Conservation (phyloP, 2,797 vertebrate genomes). For the Etheostoma perlongum region DNA sequence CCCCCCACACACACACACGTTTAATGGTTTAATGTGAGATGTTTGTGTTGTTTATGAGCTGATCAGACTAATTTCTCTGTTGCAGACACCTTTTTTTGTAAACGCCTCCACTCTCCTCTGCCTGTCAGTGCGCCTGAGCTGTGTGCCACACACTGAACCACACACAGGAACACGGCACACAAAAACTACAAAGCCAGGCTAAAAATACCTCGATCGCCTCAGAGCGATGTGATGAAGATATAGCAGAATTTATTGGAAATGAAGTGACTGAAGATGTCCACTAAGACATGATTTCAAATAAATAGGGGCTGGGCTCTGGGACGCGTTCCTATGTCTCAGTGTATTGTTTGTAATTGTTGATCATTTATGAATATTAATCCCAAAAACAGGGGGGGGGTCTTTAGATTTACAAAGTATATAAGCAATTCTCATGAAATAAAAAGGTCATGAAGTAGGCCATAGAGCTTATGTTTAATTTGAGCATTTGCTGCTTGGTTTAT, state of each 20-base stretch:
- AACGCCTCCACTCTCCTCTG: constrained; percentile 74
- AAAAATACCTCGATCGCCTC: constrained; percentile 71
- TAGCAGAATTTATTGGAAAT: constrained; percentile 74
- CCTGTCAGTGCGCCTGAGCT: constrained; percentile 50
- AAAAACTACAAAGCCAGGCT: constrained; percentile 54
- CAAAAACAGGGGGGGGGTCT: background rate
- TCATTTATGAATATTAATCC: too few species aligned
- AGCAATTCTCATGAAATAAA: background rate
- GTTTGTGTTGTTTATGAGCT: constrained; percentile 37
- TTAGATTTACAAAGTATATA: background rate
- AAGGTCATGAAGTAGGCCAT: background rate
- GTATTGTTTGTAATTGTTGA: too few species aligned
- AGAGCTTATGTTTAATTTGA: too few species aligned
- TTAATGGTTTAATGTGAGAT: background rate
- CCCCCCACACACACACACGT: background rate
- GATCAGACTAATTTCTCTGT: constrained; percentile 38
- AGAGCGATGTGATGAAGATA: constrained; percentile 42
- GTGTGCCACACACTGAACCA: constrained; percentile 67
- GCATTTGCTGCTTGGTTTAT: background rate
- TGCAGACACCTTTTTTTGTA: constrained; percentile 73
- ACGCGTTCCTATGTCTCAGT: too few species aligned
- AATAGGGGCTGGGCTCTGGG: background rate
- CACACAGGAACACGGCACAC: constrained; percentile 72
- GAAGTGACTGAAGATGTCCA: constrained; percentile 32
- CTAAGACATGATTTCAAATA: constrained; percentile 21